Evolutionary conservation across 2,797 vertebrate species (phyloP), one percentile per base, ranked within the genome.

Genomic region (Pteropus rufus): DNA sequence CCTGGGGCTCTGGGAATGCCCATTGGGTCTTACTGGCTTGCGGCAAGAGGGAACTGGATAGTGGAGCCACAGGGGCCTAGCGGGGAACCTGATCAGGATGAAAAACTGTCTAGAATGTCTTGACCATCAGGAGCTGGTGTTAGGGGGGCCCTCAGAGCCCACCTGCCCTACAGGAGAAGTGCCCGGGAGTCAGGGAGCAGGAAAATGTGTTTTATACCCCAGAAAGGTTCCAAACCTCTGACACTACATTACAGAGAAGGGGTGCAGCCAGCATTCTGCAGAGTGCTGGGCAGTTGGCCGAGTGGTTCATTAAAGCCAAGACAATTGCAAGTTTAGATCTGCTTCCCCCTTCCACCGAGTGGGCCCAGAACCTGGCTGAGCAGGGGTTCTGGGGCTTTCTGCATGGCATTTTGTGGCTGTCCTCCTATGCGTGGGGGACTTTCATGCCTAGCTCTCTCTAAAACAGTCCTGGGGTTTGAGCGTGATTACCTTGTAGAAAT

Each of bases 301-400:
- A 19, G 5, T 15, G 29, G 21, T 29, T 79, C 34, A 16, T 64
- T 58, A 49, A 75, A 52, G 85, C 24, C 16, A 19, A 83, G 29
- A n/a, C 3, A 0, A 16, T 1, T 1, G n/a, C 7, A 5, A 7
- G 41, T 39, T 91, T 52, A 31, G n/a, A 2, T 10, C 0, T 21
- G 24, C n/a, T 56, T 67, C 46, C 73, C 12, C 7, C 10, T 44
- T 34, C 65, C 46, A 1, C 36, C 1, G 3, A 4, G 41, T 21
- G 73, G 16, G 15, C 23, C 10, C 46, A 49, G 41, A 18, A 24
- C 18, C 41, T 39, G 39, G 46, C 14, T 1, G 26, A 2, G 8
- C 18, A 12, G 60, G 21, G 24, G 15, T 36, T 31, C 56, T 34
- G 46, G 60, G 76, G 46, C 10, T 19, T n/a, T 39, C 49, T 41